These are phyloP conservation scores for Falco berigora DNA, from an alignment of 2,797 vertebrate genomes.

Conservation along the genomic window DNA sequence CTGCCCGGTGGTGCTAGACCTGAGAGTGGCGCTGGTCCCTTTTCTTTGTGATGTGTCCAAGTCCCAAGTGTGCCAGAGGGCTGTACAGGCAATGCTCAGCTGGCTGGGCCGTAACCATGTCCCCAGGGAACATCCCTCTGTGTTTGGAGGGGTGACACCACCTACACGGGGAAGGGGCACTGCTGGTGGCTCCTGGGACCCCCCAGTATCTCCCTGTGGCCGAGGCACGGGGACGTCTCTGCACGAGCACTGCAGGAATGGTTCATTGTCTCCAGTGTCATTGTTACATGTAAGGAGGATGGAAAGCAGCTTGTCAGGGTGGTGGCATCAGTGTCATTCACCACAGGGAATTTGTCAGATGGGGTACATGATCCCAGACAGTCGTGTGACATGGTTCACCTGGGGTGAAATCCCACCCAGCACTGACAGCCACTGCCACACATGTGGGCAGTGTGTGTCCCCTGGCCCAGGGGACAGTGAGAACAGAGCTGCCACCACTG, in stretches of 20 bases:
- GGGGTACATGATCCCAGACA: not conserved
- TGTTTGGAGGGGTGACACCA: not conserved
- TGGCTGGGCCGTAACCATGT: not conserved
- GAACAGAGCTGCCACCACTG: not conserved
- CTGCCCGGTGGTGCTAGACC: not conserved
- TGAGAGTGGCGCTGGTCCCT: not conserved
- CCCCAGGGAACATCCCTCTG: not conserved
- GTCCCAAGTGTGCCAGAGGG: not conserved
- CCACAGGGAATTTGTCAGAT: not conserved
- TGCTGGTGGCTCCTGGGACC: not conserved
- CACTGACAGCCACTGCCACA: not conserved
- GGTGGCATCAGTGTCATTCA: not conserved
- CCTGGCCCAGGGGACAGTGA: fast-evolving
- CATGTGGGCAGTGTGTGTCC: not conserved
- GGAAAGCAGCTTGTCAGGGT: not conserved
- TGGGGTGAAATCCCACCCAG: not conserved
- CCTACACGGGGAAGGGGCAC: not conserved
- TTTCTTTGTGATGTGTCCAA: not conserved
- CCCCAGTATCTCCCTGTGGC: not conserved
- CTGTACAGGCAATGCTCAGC: not conserved
- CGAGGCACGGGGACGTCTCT: no score
- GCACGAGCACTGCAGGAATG: not conserved
- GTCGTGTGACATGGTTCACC: not conserved
- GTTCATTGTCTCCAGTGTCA: not conserved
- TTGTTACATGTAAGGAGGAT: not conserved